A percentile compares a stretch with the other conserved stretches of the same genome.
Evolutionary conservation across 2,797 vertebrate species (phyloP).

Genomic region (Pseudopleuronectes americanus): DNA sequence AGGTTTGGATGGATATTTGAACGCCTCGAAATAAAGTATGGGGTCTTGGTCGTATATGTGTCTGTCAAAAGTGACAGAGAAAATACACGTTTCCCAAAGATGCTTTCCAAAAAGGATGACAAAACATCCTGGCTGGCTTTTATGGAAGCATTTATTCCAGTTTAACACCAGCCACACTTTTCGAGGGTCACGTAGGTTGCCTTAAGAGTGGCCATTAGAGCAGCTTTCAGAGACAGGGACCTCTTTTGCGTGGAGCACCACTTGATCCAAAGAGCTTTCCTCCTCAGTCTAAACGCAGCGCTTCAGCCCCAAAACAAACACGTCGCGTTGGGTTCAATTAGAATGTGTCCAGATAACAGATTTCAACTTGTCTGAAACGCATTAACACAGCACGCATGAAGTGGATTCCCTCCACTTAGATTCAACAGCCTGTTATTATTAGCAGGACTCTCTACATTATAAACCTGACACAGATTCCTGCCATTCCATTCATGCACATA

Average conservation of each 20-base stretch:
- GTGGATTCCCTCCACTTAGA: constrained; percentile 13
- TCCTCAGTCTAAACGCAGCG: constrained; percentile 42
- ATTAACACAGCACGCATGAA: constrained; percentile 49
- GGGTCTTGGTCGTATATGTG: constrained; percentile 44
- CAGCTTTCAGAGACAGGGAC: constrained; percentile 64
- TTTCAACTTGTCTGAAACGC: constrained; percentile 52
- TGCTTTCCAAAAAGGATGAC: constrained; percentile 62
- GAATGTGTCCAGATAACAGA: constrained; percentile 55
- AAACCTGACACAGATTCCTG: constrained; percentile 16
- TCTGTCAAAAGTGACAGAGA: constrained; percentile 68
- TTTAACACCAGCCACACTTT: constrained; percentile 72
- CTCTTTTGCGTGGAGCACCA: constrained; percentile 47
- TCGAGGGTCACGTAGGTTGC: constrained; percentile 72
- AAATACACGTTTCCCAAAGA: constrained; percentile 63
- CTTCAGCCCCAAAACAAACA: constrained; percentile 62
- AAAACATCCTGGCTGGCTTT: constrained; percentile 76
- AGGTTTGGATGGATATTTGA: constrained; percentile 56
- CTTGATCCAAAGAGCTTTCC: constrained; percentile 61
- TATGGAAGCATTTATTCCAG: constrained; percentile 78
- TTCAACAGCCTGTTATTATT: constrained; percentile 39
- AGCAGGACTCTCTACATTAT: constrained; percentile 10
- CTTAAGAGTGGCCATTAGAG: constrained; percentile 75
- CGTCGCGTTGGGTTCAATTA: constrained; percentile 63
- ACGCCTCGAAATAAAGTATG: constrained; percentile 54
- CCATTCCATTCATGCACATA: constrained; percentile 23